phyloP scores from a whole-genome alignment of 2,888 invertebrate species.

The Plagodis dolabraria region DNA sequence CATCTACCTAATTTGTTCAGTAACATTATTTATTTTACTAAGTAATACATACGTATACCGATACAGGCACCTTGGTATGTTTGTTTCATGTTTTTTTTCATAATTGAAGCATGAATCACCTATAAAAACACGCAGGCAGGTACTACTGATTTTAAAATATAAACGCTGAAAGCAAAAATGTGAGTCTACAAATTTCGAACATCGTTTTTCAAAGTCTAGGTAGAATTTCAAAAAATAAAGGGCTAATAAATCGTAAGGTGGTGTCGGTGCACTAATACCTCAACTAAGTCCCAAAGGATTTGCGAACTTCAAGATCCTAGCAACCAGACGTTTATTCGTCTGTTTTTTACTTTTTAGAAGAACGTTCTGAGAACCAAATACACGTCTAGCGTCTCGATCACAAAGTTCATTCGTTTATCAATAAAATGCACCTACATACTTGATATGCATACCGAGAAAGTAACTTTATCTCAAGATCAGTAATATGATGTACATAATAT shows the following conservation, averaged over 20 bases:
- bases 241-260: slow-evolving; percentile 30
- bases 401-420: slow-evolving; percentile 7
- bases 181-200: not conserved
- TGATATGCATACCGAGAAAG: not conserved
- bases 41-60: no score
- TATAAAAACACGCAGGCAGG: no score
- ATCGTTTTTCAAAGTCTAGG: not conserved
- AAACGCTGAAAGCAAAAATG: no score
- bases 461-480: not conserved
- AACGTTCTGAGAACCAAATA: not conserved
- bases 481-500: no score
- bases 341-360: slow-evolving; percentile 19
- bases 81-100: no score
- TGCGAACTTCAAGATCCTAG: slow-evolving; percentile 25
- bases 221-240: slow-evolving; percentile 15
- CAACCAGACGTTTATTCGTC: slow-evolving; percentile 31
- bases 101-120: no score
- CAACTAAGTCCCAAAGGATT: slow-evolving; percentile 30
- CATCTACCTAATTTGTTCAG: no score
- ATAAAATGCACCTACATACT: slow-evolving; percentile 1
- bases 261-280: slow-evolving; percentile 32
- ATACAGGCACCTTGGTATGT: no score
- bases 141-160: no score
- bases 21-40: no score
- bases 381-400: slow-evolving; percentile 6